Evolutionary conservation across 2,797 vertebrate species (phyloP).

Genomic region (Hirundo rustica): DNA sequence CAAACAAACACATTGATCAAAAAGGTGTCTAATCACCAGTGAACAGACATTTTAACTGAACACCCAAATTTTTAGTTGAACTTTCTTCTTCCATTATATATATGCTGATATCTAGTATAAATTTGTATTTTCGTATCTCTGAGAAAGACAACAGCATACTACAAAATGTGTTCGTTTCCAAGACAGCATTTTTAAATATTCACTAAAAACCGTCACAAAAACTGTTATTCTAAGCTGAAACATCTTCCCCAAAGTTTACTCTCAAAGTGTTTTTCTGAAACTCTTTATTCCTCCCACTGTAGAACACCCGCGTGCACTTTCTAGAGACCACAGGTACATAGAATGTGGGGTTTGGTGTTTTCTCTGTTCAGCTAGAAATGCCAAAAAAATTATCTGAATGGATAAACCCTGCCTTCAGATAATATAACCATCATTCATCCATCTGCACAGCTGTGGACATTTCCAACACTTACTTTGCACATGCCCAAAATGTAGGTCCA

Average conservation of each 20-base stretch:
- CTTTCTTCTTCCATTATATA: neutral
- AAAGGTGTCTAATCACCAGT: neutral
- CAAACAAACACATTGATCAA: neutral
- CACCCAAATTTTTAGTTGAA: neutral
- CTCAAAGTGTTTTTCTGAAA: neutral
- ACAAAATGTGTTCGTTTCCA: fast-evolving
- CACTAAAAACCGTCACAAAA: neutral
- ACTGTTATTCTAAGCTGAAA: neutral
- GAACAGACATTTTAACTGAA: neutral
- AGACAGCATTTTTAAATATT: neutral
- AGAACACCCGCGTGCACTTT: fast-evolving
- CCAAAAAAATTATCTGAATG: neutral
- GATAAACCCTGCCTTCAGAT: neutral
- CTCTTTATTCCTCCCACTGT: neutral
- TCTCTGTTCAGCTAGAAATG: neutral
- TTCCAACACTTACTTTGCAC: neutral
- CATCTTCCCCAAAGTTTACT: neutral
- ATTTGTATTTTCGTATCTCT: neutral
- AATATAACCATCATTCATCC: neutral
- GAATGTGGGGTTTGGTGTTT: neutral
- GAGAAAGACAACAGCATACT: neutral
- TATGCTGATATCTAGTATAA: neutral
- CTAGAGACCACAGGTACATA: neutral
- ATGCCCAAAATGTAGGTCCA: neutral
- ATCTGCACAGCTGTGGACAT: neutral